Evolutionary conservation across 2,797 vertebrate genomes (phyloP).

Genomic region (Alcedo quadribrachys): DNA sequence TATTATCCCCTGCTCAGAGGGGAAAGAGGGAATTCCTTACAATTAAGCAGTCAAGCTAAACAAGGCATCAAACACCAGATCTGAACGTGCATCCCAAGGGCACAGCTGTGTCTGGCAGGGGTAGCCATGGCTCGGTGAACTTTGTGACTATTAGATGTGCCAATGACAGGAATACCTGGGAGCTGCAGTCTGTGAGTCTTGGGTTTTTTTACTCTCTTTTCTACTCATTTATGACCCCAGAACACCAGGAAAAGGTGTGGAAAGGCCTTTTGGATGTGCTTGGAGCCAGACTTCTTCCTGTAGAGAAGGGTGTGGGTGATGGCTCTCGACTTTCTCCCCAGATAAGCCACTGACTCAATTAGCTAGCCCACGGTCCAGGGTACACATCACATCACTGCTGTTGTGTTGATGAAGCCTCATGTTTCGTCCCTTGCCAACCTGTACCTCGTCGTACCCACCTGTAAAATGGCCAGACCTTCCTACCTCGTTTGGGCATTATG

Average conservation of each 20-base stretch:
- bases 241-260: background rate
- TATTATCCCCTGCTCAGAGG: background rate
- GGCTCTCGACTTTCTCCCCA: background rate
- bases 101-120: fast-evolving
- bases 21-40: background rate
- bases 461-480: conserved; percentile 19
- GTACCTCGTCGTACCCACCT: background rate
- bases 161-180: background rate
- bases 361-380: fast-evolving
- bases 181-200: fast-evolving
- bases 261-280: background rate
- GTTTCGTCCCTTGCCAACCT: background rate
- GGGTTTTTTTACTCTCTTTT: background rate
- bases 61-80: background rate
- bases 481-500: conserved; percentile 55
- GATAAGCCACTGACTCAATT: background rate
- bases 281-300: background rate
- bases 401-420: background rate
- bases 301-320: background rate
- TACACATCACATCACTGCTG: fast-evolving
- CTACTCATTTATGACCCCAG: background rate
- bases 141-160: fast-evolving
- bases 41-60: background rate
- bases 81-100: background rate
- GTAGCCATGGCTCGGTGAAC: background rate